Evolutionary conservation across 2,888 invertebrate species (phyloP), one percentile per base, ranked within the genome.

Genomic region (Adelphocoris suturalis): DNA sequence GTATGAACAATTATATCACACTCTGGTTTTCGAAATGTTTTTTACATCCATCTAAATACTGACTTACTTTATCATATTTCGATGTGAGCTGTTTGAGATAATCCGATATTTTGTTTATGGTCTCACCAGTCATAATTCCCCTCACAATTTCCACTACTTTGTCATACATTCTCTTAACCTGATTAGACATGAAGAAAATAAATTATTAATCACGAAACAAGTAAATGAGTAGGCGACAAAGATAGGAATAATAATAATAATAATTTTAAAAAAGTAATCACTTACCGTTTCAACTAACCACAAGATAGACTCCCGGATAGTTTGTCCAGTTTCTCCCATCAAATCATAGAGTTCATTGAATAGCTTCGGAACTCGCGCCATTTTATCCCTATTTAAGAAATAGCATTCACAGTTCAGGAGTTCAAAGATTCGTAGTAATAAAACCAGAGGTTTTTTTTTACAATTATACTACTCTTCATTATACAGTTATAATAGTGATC

Each of bases 301-400:
- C 0, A 96, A 93, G 13, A 97, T 94, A 91, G 97, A 97, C 91
- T 96, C 95, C 81, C 96, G 95, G 27, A 97, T 95, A 0, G 97
- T 97, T 91, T 96, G 95, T 12, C 97, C 97, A 0, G 97, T 97
- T 88, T 97, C 97, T 0, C 97, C 97, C 96, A 97, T 96, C 92
- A 97, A 95, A 7, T 96, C 96, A 96, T 97, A 97, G 92, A 97
- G 95, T 93, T 97, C 97, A 82, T 96, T 96, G 0, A 97, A 94
- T 37, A 97, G 96, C 81, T 96, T 96, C 0, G 97, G 97, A 86
- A 97, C 92, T 0, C 96, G 96, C 92, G 97, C 96, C 91, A 97
- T 95, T 92, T 97, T 91, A 80, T 92, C 92, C 80, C 92, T 92
- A 55, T 13, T 9, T 0, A 68, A 23, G 5, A 68, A 52, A 52